Conservation (phyloP, 2,888 invertebrate species). For the Lasioglossum calceatum region DNA sequence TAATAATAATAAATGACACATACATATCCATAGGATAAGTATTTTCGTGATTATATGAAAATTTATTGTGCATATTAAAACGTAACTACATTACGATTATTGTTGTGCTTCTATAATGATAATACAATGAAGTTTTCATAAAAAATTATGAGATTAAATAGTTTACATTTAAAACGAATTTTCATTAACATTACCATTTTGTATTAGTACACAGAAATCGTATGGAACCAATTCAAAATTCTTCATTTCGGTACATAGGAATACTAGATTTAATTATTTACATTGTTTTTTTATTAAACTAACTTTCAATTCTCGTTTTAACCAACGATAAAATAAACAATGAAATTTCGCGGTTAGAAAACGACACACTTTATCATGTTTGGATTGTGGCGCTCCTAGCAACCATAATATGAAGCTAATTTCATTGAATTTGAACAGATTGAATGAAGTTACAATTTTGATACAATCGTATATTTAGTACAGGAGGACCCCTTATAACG, state of each 20-base stretch:
- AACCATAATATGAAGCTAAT: constrained; percentile 9
- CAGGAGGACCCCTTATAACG: neutral
- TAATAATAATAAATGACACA: neutral
- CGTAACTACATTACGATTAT: neutral
- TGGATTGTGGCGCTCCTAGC: constrained; percentile 34
- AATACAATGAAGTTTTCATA: neutral
- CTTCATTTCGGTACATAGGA: constrained; percentile 28
- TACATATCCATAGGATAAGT: neutral
- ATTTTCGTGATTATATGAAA: neutral
- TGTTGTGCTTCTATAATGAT: neutral
- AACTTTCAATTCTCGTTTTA: neutral
- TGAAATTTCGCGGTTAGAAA: constrained; percentile 52
- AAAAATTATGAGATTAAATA: neutral
- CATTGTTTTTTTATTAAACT: neutral
- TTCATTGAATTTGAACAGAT: neutral
- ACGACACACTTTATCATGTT: neutral
- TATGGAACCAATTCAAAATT: neutral
- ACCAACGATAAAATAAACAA: neutral
- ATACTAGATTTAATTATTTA: constrained; percentile 6
- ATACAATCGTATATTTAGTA: neutral
- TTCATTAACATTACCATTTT: constrained; percentile 47
- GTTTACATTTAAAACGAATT: constrained; percentile 1
- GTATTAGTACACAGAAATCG: constrained; percentile 1
- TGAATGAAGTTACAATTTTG: neutral
- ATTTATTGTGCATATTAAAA: neutral